Conservation (phyloP, 1,140 invertebrate species). For the Drosophila rufa region DNA sequence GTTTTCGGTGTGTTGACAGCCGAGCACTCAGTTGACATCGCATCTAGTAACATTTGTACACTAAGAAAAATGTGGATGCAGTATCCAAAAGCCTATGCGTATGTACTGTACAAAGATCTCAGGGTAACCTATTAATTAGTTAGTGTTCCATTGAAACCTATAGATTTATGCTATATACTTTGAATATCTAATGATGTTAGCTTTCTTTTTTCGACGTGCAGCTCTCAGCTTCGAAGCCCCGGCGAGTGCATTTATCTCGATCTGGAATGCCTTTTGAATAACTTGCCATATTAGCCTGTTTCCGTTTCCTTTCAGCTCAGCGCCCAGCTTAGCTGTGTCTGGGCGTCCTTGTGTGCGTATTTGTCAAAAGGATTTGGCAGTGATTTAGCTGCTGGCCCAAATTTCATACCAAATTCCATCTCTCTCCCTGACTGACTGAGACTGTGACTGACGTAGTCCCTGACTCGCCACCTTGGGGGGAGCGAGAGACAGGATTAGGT, state of each 20-base stretch:
- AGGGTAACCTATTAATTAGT: neutral
- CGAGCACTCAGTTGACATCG: slow-evolving; percentile 71
- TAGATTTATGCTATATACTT: too few species aligned
- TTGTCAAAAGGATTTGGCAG: slow-evolving; percentile 80
- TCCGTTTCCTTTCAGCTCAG: slow-evolving; percentile 60
- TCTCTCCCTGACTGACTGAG: slow-evolving; percentile 50
- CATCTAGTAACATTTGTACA: slow-evolving; percentile 21
- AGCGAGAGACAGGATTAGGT: slow-evolving; percentile 67
- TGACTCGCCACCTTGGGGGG: slow-evolving; percentile 1
- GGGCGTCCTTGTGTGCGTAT: slow-evolving; percentile 66
- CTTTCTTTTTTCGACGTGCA: neutral
- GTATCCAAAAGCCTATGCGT: too few species aligned
- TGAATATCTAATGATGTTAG: too few species aligned
- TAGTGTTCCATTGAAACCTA: neutral
- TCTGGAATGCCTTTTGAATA: slow-evolving; percentile 78
- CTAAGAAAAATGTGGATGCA: neutral
- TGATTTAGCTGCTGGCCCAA: slow-evolving; percentile 75
- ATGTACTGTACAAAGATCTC: too few species aligned
- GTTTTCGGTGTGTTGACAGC: slow-evolving; percentile 80
- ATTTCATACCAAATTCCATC: slow-evolving; percentile 57
- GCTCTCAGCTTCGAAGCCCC: slow-evolving; percentile 4
- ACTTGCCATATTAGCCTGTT: slow-evolving; percentile 77
- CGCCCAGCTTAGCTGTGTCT: slow-evolving; percentile 48
- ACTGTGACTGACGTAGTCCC: slow-evolving; percentile 9
- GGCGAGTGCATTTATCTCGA: slow-evolving; percentile 76